A percentile compares a stretch with the other conserved stretches of the same genome.
phyloP scores from a whole-genome alignment of 2,888 invertebrate genomes.

The Plagiodera versicolora region DNA sequence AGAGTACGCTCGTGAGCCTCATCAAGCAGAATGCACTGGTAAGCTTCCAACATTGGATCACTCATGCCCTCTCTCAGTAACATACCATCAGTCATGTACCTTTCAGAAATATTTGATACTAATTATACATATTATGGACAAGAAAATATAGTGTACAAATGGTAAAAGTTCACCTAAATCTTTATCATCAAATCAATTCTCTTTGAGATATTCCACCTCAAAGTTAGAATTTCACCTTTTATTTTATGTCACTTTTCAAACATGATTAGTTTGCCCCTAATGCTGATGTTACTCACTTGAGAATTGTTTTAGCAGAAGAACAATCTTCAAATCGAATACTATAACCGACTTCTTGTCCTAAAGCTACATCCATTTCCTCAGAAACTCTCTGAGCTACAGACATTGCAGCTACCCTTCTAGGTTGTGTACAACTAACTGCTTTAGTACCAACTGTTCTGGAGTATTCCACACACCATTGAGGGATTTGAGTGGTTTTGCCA shows the following conservation, averaged over 20 bases:
- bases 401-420: constrained; percentile 98
- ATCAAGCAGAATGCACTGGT: constrained; percentile 94
- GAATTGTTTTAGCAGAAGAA: constrained; percentile 87
- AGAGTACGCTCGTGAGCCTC: constrained; percentile 99
- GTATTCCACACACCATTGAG: constrained; percentile 91
- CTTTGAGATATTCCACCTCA: too few relatives aligned
- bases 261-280: too few relatives aligned
- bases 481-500: constrained; percentile 99
- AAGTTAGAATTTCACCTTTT: too few relatives aligned
- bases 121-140: too few relatives aligned
- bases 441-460: constrained; percentile 67
- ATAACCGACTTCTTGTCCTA: constrained; percentile 92
- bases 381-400: constrained; percentile 98
- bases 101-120: too few relatives aligned
- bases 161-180: too few relatives aligned
- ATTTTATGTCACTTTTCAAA: too few relatives aligned
- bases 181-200: too few relatives aligned
- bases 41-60: constrained; percentile 94
- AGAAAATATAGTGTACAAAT: too few relatives aligned
- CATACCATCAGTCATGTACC: constrained; percentile 99
- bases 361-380: constrained; percentile 97
- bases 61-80: constrained; percentile 98
- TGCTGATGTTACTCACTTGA: constrained; percentile 67
- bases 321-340: constrained; percentile 99
- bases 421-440: constrained; percentile 95